Base-by-base conservation (phyloP, 2,797 vertebrate species). In the Okamejei kenojei region DNA sequence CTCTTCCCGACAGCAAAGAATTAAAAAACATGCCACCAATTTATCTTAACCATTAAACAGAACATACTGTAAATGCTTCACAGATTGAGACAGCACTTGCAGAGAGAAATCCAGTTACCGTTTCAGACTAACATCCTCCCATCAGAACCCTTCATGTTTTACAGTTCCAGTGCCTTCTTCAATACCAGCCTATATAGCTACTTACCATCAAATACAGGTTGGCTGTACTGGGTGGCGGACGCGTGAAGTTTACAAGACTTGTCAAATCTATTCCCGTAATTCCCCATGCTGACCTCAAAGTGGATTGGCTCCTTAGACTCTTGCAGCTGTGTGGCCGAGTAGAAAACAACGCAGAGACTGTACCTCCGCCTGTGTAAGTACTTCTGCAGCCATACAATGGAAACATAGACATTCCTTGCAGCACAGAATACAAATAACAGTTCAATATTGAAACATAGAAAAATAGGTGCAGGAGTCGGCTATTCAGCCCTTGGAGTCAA, bases 221-320 rank as follows among this genome's bases (percentile, higher is more conserved):
- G 95, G 3, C 93, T 93, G 81, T 95, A 93, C 0, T 95, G 95
- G 11, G 96, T 96, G 58, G 94, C 88, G 0, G 96, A 96, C 23
- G 96, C 23, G 0, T 95, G 79, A 0, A 95, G 96, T 68, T 95
- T 95, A 94, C 96, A 96, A 7, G 94, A 95, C 93, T 73, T 93
- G 19, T 96, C 95, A 74, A 76, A 94, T 21, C 94, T 94, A 95
- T 95, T 96, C 32, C 96, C 96, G 0, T 96, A 94, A 90, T 94
- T 76, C 15, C 96, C 96, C 0, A 96, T 93, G 93, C 96, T 96
- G 95, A 97, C 95, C 94, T 96, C 96, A 0, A 97, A 96, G 0
- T 95, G 95, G 94, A 97, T 94, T 21, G 94, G 94, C 76, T 96
- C 95, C 7, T 94, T 63, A 21, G 95, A 94, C 0, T 93, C 71